A percentile compares a stretch with the other conserved stretches of the same genome.
Conservation (phyloP, 2,888 invertebrate genomes). For the Yponomeuta sedellus region DNA sequence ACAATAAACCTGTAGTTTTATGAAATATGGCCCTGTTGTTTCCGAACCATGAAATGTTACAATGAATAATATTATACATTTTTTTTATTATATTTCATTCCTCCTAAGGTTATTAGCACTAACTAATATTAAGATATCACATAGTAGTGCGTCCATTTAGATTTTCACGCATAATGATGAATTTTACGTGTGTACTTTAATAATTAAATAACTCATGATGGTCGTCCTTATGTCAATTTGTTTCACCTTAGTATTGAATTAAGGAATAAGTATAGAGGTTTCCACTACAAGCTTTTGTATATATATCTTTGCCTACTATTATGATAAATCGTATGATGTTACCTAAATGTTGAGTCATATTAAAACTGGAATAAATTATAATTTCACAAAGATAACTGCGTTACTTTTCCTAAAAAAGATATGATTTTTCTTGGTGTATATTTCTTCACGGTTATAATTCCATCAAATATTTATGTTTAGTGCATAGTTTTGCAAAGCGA, state of each 20-base stretch:
- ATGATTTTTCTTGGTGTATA: no score
- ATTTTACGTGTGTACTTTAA: neutral
- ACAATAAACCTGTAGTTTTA: no score
- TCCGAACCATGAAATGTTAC: no score
- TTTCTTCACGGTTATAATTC: no score
- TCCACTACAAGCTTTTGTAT: slow-evolving; percentile 14
- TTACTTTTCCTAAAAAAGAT: neutral
- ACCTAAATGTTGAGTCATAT: slow-evolving; percentile 15
- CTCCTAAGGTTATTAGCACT: neutral
- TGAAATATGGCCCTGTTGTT: no score
- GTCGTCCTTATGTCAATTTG: slow-evolving; percentile 8
- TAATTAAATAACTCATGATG: neutral
- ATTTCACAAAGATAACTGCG: slow-evolving; percentile 16
- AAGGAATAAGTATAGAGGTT: neutral
- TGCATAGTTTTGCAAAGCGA: no score
- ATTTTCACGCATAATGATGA: neutral
- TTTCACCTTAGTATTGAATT: neutral
- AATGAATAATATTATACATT: no score
- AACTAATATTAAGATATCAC: neutral
- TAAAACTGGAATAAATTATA: slow-evolving; percentile 18
- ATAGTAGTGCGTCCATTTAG: neutral
- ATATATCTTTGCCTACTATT: slow-evolving; percentile 14
- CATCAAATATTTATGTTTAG: no score
- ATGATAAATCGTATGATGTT: slow-evolving; percentile 14
- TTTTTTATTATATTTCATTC: no score